Evolutionary conservation across 2,888 invertebrate species (phyloP).

Genomic region (Drosophila parthenogenetica): DNA sequence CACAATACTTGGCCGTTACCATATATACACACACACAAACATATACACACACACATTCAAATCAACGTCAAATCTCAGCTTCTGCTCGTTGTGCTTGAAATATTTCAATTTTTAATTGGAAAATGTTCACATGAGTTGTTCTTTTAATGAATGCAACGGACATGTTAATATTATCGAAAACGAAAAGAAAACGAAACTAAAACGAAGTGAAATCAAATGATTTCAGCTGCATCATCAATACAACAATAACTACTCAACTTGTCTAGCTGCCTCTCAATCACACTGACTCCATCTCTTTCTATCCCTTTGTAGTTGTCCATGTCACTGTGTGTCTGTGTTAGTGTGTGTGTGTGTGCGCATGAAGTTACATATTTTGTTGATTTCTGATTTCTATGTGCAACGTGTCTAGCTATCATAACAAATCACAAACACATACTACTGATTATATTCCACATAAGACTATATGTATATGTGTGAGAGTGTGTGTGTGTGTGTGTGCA

Average conservation of each 20-base stretch:
- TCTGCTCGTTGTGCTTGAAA: conserved; percentile 68
- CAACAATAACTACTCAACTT: conserved; percentile 39
- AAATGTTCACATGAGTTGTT: conserved; percentile 83
- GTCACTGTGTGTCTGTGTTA: too few species aligned
- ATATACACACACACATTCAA: background rate
- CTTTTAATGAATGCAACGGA: conserved; percentile 77
- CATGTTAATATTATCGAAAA: conserved; percentile 64
- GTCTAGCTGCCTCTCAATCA: background rate
- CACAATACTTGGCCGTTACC: background rate
- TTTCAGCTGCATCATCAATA: conserved; percentile 55
- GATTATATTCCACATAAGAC: conserved; percentile 5
- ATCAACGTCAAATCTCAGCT: conserved; percentile 39
- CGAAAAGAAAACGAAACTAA: conserved; percentile 20
- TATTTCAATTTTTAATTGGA: conserved; percentile 84
- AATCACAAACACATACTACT: conserved; percentile 30
- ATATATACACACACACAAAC: background rate
- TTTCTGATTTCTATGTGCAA: conserved; percentile 41
- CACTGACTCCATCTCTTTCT: background rate
- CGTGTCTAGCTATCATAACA: conserved; percentile 45
- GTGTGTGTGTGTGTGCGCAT: background rate
- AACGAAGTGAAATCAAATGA: conserved; percentile 1
- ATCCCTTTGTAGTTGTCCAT: background rate
- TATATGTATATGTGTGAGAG: background rate
- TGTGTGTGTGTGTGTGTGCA: conserved; percentile 23
- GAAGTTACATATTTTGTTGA: conserved; percentile 17